Conservation (phyloP, 2,113 vertebrate genomes). For the Polyodon spathula region DNA sequence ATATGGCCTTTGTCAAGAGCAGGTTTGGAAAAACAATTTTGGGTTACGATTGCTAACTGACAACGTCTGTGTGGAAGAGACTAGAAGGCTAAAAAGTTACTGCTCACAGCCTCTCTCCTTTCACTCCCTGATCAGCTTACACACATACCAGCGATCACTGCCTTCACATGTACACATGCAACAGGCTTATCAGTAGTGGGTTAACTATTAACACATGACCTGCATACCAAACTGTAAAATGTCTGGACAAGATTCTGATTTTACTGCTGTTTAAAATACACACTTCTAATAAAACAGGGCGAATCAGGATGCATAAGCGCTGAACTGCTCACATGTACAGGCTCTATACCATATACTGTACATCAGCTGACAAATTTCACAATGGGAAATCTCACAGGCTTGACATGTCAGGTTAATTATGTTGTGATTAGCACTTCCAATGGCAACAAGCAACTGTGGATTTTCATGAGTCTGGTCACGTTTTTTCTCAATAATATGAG, state of each 20-base stretch:
- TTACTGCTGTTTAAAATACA: background rate
- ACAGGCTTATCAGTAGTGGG: too few species aligned
- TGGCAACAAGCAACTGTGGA: background rate
- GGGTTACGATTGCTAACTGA: too few species aligned
- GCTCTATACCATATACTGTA: background rate
- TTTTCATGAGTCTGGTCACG: conserved; percentile 1
- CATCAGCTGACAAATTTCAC: background rate
- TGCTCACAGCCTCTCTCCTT: background rate
- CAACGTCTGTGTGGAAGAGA: too few species aligned
- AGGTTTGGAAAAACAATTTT: too few species aligned
- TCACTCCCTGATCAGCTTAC: background rate
- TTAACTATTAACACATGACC: background rate
- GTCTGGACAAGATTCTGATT: too few species aligned
- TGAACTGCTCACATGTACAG: background rate
- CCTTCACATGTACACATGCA: too few species aligned
- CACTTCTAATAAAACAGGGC: too few species aligned
- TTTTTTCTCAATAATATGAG: background rate
- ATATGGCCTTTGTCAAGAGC: too few species aligned
- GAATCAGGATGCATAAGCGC: too few species aligned
- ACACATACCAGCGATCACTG: background rate
- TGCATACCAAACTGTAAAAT: too few species aligned
- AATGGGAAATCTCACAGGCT: background rate
- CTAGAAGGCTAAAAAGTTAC: background rate
- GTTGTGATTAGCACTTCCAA: background rate
- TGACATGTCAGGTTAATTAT: too few species aligned